Percentiles rank a stretch among this genome's conserved stretches.
These are phyloP conservation scores for Andrena fulva DNA, from an alignment of 2,888 invertebrate genomes.

Conservation along the genomic window DNA sequence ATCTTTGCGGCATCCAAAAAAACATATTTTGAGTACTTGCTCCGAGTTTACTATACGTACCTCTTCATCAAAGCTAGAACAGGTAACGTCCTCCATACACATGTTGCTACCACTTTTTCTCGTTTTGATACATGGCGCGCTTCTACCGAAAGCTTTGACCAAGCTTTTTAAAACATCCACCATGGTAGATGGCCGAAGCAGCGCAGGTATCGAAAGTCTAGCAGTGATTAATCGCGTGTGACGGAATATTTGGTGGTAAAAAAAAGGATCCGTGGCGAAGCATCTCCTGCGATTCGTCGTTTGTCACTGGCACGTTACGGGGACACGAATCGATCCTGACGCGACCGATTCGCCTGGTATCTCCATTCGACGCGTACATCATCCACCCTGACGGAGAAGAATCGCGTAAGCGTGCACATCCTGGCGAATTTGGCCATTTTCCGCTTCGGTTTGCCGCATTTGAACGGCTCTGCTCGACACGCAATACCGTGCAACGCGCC, in stretches of 20 bases:
- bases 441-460: conserved; percentile 28
- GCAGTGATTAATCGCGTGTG: conserved; percentile 56
- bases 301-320: conserved; percentile 42
- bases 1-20: too few relatives aligned
- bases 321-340: conserved; percentile 64
- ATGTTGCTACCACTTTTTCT: too few relatives aligned
- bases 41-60: too few relatives aligned
- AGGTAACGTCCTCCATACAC: too few relatives aligned
- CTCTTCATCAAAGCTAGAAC: too few relatives aligned
- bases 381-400: conserved; percentile 67
- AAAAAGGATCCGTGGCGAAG: conserved; percentile 26
- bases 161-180: too few relatives aligned
- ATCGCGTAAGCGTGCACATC: conserved; percentile 51
- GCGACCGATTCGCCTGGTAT: conserved; percentile 65
- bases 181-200: not conserved
- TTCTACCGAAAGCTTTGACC: too few relatives aligned
- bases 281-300: conserved; percentile 57
- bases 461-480: conserved; percentile 22
- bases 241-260: conserved; percentile 40
- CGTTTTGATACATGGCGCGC: too few relatives aligned
- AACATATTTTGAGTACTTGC: too few relatives aligned
- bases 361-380: conserved; percentile 61
- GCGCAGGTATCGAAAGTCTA: conserved; percentile 28
- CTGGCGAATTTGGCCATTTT: conserved; percentile 52
- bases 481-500: not conserved